Evolutionary conservation across 2,113 vertebrate genomes (phyloP), one percentile per base, ranked within the genome.

Genomic region (Hirundichthys speculiger): DNA sequence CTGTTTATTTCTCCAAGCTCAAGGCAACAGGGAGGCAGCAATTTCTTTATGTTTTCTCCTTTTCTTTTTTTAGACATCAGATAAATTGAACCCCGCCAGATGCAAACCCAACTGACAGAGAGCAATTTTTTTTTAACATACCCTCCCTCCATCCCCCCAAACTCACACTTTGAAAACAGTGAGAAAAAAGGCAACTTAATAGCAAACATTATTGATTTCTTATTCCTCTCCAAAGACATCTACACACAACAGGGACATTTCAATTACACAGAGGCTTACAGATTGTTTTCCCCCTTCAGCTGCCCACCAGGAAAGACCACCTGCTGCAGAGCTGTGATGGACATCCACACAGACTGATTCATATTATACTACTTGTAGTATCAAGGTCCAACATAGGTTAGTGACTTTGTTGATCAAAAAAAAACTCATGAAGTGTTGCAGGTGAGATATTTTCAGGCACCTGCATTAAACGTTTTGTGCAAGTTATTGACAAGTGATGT

Each of bases 1-100:
- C 90, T 88, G 85, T 85, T 92, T 90, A 90, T 91, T 90, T 91
- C 88, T 90, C 87, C 56, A 19, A 85, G 88, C 88, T 88, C 82
- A 91, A 84, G 82, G 89, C 88, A 83, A 89, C 82, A 46, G 66
- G 86, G 90, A 90, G 86, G 83, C 84, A 80, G 78, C 84, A 85
- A 90, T 92, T 91, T 92, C 87, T 90, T 89, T 64, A 57, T 63
- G 41, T 64, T 73, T 63, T 64, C 19, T 62, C 43, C 25, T 47
- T n/a, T 62, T 86, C 88, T 90, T 91, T 89, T 90, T 89, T 83
- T 76, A 78, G 80, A 79, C 80, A 75, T 68, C 63, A 83, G 86
- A 89, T 84, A 88, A 92, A 92, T 91, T 90, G 81, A 90, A 76
- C 82, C 85, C 80, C 62, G 68, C 77, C 80, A 91, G 89, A 92